Evolutionary conservation across 1,140 invertebrate species (phyloP).

Genomic region (Saccostrea echinata): DNA sequence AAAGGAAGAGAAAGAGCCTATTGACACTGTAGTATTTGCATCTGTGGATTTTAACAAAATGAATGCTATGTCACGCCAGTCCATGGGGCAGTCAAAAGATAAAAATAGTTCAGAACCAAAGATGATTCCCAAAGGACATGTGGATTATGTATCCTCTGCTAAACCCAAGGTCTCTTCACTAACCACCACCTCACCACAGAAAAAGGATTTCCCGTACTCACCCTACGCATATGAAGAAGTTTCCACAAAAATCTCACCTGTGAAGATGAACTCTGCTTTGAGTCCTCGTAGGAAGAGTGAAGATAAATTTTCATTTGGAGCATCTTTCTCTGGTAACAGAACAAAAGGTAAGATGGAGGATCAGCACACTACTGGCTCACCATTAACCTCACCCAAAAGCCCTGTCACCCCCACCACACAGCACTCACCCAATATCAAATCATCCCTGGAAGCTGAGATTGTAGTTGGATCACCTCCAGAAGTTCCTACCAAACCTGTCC

Average conservation of each 20-base stretch:
- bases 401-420: neutral
- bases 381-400: constrained; percentile 34
- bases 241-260: constrained; percentile 48
- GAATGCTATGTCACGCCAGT: constrained; percentile 31
- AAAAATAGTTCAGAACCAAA: constrained; percentile 46
- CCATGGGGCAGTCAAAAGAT: constrained; percentile 20
- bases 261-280: constrained; percentile 57
- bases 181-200: constrained; percentile 27
- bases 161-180: constrained; percentile 37
- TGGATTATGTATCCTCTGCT: constrained; percentile 53
- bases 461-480: neutral
- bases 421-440: neutral
- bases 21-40: constrained; percentile 58
- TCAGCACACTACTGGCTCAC: neutral
- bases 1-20: constrained; percentile 45
- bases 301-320: constrained; percentile 30
- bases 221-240: constrained; percentile 40
- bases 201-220: constrained; percentile 28
- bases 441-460: neutral
- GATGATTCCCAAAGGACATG: constrained; percentile 52
- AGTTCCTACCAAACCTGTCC: neutral
- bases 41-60: constrained; percentile 40
- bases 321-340: neutral
- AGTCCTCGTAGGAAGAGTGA: constrained; percentile 50
- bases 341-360: constrained; percentile 30